Base-by-base conservation (phyloP, 2,113 vertebrate species). In the Hemicordylus capensis region DNA sequence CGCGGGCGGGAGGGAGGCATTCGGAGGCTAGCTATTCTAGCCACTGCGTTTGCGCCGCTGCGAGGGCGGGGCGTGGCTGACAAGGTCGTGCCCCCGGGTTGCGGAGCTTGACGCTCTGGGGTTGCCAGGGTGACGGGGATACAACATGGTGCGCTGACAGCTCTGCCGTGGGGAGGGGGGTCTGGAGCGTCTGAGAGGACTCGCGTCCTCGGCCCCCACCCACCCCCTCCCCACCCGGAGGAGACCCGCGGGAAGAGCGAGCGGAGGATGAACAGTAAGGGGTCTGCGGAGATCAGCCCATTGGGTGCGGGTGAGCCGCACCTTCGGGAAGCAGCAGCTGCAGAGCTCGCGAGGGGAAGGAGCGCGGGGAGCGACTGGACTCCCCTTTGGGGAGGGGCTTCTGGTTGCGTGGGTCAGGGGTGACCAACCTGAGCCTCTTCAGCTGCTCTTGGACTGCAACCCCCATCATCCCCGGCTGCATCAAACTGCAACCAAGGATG, bases 121-220 rank as follows among this genome's bases (percentile, higher is more conserved):
- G 96, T 97, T 96, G 94, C 95, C 92, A 90, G 78, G 96, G 96
- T 67, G 91, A 97, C 95, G n/a, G 77, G 73, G 58, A 93, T 4
- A 93, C 96, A 96, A 93, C 92, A 95, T 94, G 96, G 95, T 93
- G 91, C 70, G 20, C 15, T 87, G 83, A 75, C 76, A 61, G 91
- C 66, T 42, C 48, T 78, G 10, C 69, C 1, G 58, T 76, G 69
- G 73, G 76, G 39, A 51, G 54, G 79, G 81, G 4, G 26, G 61
- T 6, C 81, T 7, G 61, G 78, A 34, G 8, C n/a, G 8, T 3
- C 20, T 42, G n/a, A 4, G 2, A n/a, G 31, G 74, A 37, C 77
- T 31, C 2, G 1, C 2, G 54, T 11, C 0, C 51, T 58, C 54
- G 31, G 3, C n/a, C 3, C 39, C 28, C 4, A 3, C n/a, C 3